A percentile compares a stretch with the other conserved stretches of the same genome.
Evolutionary conservation across 2,888 invertebrate genomes (phyloP).

Genomic region (Lasioglossum pauxillum): DNA sequence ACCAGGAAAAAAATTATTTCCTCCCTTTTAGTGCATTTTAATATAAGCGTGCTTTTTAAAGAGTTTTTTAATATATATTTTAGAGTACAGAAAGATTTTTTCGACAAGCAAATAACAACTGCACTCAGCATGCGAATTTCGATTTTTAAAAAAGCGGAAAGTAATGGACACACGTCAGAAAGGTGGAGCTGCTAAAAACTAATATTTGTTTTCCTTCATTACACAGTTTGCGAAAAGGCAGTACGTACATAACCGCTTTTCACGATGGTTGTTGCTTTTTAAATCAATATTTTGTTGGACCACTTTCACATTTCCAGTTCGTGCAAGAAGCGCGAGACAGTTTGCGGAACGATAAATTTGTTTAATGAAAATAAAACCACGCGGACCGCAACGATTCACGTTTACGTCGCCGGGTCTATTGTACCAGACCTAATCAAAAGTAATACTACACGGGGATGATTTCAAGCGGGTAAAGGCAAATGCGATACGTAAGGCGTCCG

Average conservation of each 20-base stretch:
- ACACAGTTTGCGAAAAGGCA: not conserved
- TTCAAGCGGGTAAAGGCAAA: constrained; percentile 55
- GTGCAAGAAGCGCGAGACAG: not conserved
- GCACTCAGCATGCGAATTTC: not conserved
- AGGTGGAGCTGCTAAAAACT: not conserved
- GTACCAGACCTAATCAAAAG: constrained; percentile 61
- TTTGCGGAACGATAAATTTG: not conserved
- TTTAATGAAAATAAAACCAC: not conserved
- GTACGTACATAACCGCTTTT: not conserved
- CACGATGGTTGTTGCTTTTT: not conserved
- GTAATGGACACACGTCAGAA: not conserved
- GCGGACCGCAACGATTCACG: not conserved
- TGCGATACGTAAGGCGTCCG: constrained; percentile 58
- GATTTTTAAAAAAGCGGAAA: not conserved
- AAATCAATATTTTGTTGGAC: not conserved
- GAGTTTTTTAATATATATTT: too few species aligned
- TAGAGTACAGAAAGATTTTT: not conserved
- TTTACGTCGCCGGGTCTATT: not conserved
- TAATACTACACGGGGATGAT: constrained; percentile 59
- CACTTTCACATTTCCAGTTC: not conserved
- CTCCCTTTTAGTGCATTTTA: too few species aligned
- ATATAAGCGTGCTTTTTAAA: too few species aligned
- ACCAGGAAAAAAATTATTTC: too few species aligned
- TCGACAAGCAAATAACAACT: too few species aligned
- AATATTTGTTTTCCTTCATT: not conserved